Percentiles rank a stretch among this genome's conserved stretches.
Conservation (phyloP, 2,797 vertebrate species). For the Molossus alvarezi region DNA sequence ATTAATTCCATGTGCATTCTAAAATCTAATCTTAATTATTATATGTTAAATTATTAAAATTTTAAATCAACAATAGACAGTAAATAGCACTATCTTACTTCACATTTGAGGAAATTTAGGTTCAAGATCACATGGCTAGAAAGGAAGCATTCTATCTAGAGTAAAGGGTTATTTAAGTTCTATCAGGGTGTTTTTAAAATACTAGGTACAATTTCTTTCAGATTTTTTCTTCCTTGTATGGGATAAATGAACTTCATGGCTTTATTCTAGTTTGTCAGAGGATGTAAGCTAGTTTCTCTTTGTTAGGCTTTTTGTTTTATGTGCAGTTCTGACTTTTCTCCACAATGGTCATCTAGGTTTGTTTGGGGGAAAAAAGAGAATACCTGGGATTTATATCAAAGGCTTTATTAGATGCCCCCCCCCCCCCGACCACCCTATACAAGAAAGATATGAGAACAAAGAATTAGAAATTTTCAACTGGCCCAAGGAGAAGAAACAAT, state of each 20-base stretch:
- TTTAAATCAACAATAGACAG: neutral
- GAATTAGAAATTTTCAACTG: constrained; percentile 60
- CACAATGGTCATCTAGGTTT: neutral
- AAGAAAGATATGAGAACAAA: constrained; percentile 68
- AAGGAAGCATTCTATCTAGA: neutral
- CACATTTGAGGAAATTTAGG: neutral
- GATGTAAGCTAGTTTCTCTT: neutral
- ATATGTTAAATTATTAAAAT: neutral
- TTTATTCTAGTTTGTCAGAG: neutral
- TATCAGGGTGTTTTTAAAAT: neutral
- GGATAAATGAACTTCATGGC: neutral
- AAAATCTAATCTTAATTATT: neutral
- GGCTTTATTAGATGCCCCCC: neutral
- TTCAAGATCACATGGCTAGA: neutral
- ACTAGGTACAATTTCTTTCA: neutral
- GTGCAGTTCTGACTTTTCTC: neutral
- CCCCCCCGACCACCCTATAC: neutral
- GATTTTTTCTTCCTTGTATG: constrained; percentile 11
- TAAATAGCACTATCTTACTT: neutral
- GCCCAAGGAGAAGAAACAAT: neutral
- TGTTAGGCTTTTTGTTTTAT: constrained; percentile 13
- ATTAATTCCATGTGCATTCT: neutral
- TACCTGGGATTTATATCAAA: constrained; percentile 32
- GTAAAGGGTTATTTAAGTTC: constrained; percentile 12
- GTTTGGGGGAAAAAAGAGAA: neutral